Base-by-base conservation (phyloP, 2,888 invertebrate species). In the Sinotaia quadrata region DNA sequence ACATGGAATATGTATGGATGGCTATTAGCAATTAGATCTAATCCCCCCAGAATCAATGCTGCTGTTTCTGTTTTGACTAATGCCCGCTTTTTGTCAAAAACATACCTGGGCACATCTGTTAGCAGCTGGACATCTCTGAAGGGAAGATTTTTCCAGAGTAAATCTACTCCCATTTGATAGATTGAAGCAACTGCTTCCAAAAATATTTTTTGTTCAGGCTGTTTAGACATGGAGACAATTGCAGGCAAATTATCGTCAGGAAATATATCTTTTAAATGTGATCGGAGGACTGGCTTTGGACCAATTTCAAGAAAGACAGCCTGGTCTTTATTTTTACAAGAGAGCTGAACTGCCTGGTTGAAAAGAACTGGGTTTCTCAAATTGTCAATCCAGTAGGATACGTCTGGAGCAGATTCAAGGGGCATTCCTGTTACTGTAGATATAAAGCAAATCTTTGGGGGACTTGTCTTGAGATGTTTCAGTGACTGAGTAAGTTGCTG, bases 61-160 rank as follows among this genome's bases (percentile, higher is more conserved):
- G 63, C 69, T 18, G 67, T 52, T 29, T 69, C 69, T 10, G 59
- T 41, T 44, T 12, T 29, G 18, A 31, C 59, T 18, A 21, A n/a
- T 24, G 44, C 29, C 12, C 44, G 27, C 44, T 61, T 47, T 33
- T 51, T 61, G 31, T 76, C 72, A 56, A 78, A 78, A 15, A 44
- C 57, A 60, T 80, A 80, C 36, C 70, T 73, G 36, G 81, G 81
- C 10, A 78, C 56, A 8, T 72, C 62, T 4, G 73, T 57, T 10
- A 75, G 33, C 15, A n/a, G n/a, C n/a, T 56, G 31, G 2, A 10
- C 67, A 8, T 47, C 56, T 12, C 54, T 33, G 15, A 67, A 52
- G 18, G 73, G 58, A 8, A 78, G 10, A 34, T 56, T 63, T 12
- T 61, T 67, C 78, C 75, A 76, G 10, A 67, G 33, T 8, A 69